Conservation (phyloP, 2,888 invertebrate genomes). For the Luperina testacea region DNA sequence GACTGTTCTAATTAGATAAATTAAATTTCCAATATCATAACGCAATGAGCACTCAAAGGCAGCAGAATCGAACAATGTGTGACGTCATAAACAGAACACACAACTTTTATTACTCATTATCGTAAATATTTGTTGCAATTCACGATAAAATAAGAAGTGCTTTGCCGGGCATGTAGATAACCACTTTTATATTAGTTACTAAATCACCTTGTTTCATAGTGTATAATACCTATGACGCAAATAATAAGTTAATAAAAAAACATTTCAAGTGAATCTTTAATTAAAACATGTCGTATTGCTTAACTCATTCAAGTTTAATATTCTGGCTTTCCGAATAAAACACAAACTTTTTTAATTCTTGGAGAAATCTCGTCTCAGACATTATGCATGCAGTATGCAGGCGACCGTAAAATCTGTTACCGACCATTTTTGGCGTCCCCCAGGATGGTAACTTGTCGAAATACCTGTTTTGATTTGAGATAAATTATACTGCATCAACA, state of each 20-base stretch:
- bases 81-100: conserved; percentile 78
- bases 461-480: conserved; percentile 59
- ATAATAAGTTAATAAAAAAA: conserved; percentile 14
- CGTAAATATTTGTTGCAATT: conserved; percentile 81
- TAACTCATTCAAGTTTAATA: conserved; percentile 24
- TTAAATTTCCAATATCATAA: conserved; percentile 32
- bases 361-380: conserved; percentile 38
- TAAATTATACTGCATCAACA: conserved; percentile 41
- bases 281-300: conserved; percentile 18
- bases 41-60: conserved; percentile 42
- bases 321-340: conserved; percentile 36
- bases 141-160: conserved; percentile 83
- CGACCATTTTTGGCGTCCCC: conserved; percentile 58
- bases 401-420: conserved; percentile 59
- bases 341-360: conserved; percentile 43
- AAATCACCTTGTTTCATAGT: conserved; percentile 58
- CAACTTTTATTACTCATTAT: conserved; percentile 82
- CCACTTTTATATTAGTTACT: conserved; percentile 72
- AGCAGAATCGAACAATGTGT: conserved; percentile 58
- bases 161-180: conserved; percentile 77
- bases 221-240: conserved; percentile 22
- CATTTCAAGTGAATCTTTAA: conserved; percentile 30
- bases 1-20: conserved; percentile 35
- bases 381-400: conserved; percentile 63
- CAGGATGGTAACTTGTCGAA: conserved; percentile 49